A percentile compares a stretch with the other conserved stretches of the same genome.
These are phyloP conservation scores for Coptodon bakossiorum DNA, from an alignment of 2,113 vertebrate species.

Conservation along the genomic window DNA sequence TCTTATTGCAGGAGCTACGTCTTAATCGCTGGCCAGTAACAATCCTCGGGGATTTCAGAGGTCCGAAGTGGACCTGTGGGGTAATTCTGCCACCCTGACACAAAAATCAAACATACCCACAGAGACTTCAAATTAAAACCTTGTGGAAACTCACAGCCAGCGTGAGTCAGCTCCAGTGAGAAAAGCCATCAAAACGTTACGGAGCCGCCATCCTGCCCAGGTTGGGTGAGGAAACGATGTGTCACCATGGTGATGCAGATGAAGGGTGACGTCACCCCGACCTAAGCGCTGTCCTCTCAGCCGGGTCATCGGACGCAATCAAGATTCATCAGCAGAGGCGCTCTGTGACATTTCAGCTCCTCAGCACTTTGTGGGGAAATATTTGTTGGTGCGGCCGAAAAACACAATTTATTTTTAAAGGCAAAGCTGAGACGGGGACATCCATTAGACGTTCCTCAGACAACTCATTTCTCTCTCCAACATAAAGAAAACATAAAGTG, in stretches of 20 bases:
- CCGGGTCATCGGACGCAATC: background rate
- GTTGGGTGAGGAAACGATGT: background rate
- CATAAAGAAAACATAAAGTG: background rate
- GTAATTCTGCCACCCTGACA: background rate
- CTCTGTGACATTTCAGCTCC: background rate
- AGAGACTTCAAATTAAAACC: background rate
- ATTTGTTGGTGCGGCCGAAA: background rate
- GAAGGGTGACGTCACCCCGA: background rate
- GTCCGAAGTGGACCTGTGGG: background rate
- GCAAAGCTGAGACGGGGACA: background rate
- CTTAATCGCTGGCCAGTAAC: background rate
- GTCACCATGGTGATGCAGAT: background rate
- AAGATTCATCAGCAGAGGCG: background rate
- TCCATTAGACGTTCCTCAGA: background rate
- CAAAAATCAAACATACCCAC: background rate
- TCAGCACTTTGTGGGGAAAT: fast-evolving
- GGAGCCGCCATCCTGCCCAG: background rate
- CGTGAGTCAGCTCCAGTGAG: fast-evolving
- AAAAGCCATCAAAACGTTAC: background rate
- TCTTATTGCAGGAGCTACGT: background rate
- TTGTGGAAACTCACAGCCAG: background rate
- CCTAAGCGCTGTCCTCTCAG: background rate
- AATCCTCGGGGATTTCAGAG: background rate
- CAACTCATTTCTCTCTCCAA: background rate
- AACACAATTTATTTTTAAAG: background rate